Base-by-base conservation (phyloP, 2,113 vertebrate species). In the Channa maculata region DNA sequence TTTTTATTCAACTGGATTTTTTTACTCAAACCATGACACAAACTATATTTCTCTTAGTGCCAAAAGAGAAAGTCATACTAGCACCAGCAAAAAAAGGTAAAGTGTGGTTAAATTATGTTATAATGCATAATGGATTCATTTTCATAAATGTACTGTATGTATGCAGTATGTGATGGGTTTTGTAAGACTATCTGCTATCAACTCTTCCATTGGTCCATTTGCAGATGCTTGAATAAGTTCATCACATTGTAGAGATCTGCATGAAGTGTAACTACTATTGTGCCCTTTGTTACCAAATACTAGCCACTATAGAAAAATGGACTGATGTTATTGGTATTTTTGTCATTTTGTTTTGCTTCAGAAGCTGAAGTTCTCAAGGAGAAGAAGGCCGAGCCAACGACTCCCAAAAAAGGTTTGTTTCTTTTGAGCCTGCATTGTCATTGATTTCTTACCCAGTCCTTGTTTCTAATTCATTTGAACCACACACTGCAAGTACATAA, bases 31-130 rank as follows among this genome's bases (percentile, higher is more conserved):
- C 12, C 10, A 9, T 39, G 24, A 24, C 24, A 24, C 9, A 11
- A 34, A 0, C 49, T 43, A 0, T 48, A 1, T 44, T 43, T 2
- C 65, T 69, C 3, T 39, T 41, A 89, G 85, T 75, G 41, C 52
- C 75, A 15, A 87, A 90, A 79, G 83, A 81, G n/a, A 86, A 74
- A 65, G 64, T 77, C 15, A 83, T 88, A 80, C 67, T 71, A 77
- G 51, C 72, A 44, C 57, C 53, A 73, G 53, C 52, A 7, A 83
- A 75, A 76, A 87, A 90, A 85, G 81, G 87, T 91, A 70, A 24
- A 24, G 24, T 24, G 24, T 24, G 24, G 5, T 24, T 54, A 49
- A 0, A 71, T 41, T 38, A 38, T 65, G 4, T 37, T 38, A 38
- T 6, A 57, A 6, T 6, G 8, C 13, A 2, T 5, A 5, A 6